Evolutionary conservation across 2,888 invertebrate genomes (phyloP).

Genomic region (Philhelius pedissequus): DNA sequence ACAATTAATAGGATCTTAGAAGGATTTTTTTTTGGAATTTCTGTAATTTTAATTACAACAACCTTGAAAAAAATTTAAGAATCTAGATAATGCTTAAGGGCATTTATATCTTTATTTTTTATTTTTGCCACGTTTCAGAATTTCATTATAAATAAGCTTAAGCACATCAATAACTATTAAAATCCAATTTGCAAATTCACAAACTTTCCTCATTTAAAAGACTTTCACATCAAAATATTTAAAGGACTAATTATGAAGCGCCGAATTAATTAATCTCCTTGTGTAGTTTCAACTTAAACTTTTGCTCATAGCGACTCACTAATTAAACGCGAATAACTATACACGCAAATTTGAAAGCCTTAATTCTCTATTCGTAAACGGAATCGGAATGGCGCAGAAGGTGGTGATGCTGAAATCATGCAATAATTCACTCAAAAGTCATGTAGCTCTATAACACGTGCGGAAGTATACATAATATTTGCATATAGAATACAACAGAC

Average conservation of each 20-base stretch:
- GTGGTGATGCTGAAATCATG: constrained; percentile 1
- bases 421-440: constrained; percentile 50
- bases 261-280: constrained; percentile 40
- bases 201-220: neutral
- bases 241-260: constrained; percentile 18
- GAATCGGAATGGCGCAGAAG: neutral
- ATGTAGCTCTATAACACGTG: neutral
- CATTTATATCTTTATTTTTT: neutral
- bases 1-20: neutral
- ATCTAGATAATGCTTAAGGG: neutral
- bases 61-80: neutral
- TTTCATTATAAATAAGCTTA: neutral
- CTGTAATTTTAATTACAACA: neutral
- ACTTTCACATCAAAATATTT: neutral
- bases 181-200: neutral
- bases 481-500: neutral
- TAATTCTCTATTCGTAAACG: neutral
- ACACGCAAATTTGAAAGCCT: constrained; percentile 26
- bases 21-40: neutral
- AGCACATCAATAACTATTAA: neutral
- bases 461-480: neutral
- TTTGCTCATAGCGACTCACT: constrained; percentile 27
- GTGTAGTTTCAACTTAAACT: constrained; percentile 13
- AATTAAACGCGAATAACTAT: constrained; percentile 43
- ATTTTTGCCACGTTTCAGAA: neutral